Evolutionary conservation across 2,113 vertebrate genomes (phyloP), one percentile per base, ranked within the genome.

Genomic region (Eleginops maclovinus): DNA sequence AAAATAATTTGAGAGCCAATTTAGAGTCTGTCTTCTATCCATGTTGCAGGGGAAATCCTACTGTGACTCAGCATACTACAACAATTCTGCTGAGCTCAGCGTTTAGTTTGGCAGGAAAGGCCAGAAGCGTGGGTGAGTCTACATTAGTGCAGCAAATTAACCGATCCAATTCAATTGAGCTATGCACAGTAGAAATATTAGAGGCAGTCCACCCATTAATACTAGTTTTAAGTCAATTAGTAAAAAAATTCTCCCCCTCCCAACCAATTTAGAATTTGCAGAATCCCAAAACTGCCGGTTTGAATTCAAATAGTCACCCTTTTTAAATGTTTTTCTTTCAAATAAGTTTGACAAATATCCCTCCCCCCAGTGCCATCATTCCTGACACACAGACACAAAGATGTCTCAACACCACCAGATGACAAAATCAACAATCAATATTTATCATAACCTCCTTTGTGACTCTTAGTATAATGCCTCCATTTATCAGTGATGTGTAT

Each of bases 381-480:
- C 6, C 58, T 28, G 73, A 75, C 44, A 59, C n/a, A 56, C 76
- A n/a, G n/a, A 56, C 40, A 58, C 58, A 63, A 17, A 60, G 40
- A 76, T 61, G n/a, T 21, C 55, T 43, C 0, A 10, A 62, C 10
- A 54, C 36, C 31, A 54, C 21, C 51, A 61, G n/a, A 73, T 61
- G 70, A 84, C 59, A 67, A 73, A 76, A 21, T 21, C n/a, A 11
- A 53, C 59, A 50, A 36, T 67, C 54, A 56, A 81, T 81, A 82
- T 78, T 82, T 58, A 31, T 28, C 65, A 54, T 49, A 21, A 75
- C 9, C 77, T 84, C 83, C 77, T 72, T 80, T 79, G 80, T 89
- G 80, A 78, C 77, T 36, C 11, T 13, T 11, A 31, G 5, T 31
- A 6, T 5, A 31, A 31, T 7, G 31, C 8, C 31, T 36, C 31